phyloP scores from a whole-genome alignment of 2,888 invertebrate genomes.

The Malthinus flaveolus region DNA sequence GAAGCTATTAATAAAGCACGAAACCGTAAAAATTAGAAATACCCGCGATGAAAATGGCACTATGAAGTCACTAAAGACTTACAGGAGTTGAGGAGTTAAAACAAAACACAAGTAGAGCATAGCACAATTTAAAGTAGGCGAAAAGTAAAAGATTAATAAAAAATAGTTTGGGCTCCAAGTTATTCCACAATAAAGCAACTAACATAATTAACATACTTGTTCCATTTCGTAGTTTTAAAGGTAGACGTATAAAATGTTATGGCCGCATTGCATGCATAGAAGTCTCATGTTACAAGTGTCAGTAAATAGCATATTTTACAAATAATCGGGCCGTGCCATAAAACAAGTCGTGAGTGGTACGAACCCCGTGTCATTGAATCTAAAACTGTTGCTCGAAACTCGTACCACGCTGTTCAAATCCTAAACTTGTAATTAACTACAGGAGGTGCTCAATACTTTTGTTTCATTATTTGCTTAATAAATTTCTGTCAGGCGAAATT shows the following conservation, averaged over 20 bases:
- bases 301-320: conserved; percentile 47
- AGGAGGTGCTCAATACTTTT: conserved; percentile 43
- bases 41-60: too few relatives aligned
- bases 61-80: too few relatives aligned
- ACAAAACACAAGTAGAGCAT: too few relatives aligned
- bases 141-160: background rate
- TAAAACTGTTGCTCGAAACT: conserved; percentile 43
- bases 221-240: conserved; percentile 14
- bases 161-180: background rate
- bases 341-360: conserved; percentile 40
- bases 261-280: conserved; percentile 44
- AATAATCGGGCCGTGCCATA: conserved; percentile 36
- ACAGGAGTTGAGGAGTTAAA: too few relatives aligned
- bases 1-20: too few relatives aligned
- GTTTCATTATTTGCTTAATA: conserved; percentile 36
- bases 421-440: conserved; percentile 42
- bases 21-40: too few relatives aligned
- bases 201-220: conserved; percentile 13
- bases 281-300: conserved; percentile 46
- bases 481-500: conserved; percentile 24
- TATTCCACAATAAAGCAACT: conserved; percentile 3
- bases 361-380: conserved; percentile 40
- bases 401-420: conserved; percentile 48
- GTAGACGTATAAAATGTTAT: conserved; percentile 38
- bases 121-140: too few relatives aligned